Evolutionary conservation across 2,888 invertebrate species (phyloP).

Genomic region (Morpho deidamia): DNA sequence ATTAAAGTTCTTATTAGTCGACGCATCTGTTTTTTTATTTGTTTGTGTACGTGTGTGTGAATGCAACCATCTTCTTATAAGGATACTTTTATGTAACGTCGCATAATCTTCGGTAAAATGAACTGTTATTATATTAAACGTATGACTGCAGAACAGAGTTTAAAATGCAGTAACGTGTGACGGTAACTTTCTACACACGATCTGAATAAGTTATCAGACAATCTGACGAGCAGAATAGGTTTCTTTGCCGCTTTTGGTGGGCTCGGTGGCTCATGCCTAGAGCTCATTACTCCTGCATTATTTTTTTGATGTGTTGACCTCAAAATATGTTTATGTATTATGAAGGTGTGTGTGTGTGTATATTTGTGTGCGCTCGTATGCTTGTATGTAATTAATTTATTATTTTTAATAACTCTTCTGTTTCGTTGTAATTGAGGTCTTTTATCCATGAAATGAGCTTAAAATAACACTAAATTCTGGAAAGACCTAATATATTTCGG

Average conservation of each 20-base stretch:
- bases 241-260: constrained; percentile 31
- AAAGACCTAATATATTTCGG: too few species aligned
- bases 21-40: too few species aligned
- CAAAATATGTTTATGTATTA: background rate
- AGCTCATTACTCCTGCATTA: background rate
- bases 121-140: too few species aligned
- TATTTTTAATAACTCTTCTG: too few species aligned
- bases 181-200: constrained; percentile 39
- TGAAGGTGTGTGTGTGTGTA: too few species aligned
- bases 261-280: constrained; percentile 3
- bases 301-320: background rate
- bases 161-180: background rate
- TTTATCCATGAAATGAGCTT: too few species aligned
- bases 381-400: too few species aligned
- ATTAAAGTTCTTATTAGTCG: too few species aligned
- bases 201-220: constrained; percentile 42
- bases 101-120: constrained; percentile 11
- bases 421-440: too few species aligned
- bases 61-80: constrained; percentile 10
- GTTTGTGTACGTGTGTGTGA: too few species aligned
- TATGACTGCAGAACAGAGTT: background rate
- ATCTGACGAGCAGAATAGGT: constrained; percentile 29
- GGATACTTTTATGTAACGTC: constrained; percentile 25
- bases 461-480: too few species aligned
- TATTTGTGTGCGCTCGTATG: too few species aligned